Percentiles rank a stretch among this genome's conserved stretches.
Evolutionary conservation across 2,888 invertebrate species (phyloP).

Genomic region (Cryptocheilus praepositus): DNA sequence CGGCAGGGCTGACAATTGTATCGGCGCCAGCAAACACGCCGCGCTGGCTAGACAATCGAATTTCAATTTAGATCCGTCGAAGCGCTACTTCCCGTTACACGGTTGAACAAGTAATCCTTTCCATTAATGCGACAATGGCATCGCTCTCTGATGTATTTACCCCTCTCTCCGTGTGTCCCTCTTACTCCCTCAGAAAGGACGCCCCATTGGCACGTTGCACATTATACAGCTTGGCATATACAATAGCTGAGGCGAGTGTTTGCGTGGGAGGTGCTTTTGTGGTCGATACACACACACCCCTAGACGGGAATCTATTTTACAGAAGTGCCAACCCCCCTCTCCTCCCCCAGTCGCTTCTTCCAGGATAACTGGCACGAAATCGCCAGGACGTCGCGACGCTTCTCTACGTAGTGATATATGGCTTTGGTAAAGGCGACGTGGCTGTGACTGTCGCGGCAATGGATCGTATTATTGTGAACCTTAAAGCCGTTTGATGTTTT

Average conservation of each 20-base stretch:
- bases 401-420: constrained; percentile 6
- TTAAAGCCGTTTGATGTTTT: no score
- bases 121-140: constrained; percentile 72
- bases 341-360: background rate
- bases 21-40: constrained; percentile 55
- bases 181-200: constrained; percentile 27
- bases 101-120: constrained; percentile 72
- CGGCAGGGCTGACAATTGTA: constrained; percentile 45
- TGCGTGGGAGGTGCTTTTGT: background rate
- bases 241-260: no score
- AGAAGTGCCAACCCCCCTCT: constrained; percentile 27
- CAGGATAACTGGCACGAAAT: constrained; percentile 15
- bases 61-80: constrained; percentile 71
- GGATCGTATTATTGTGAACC: no score
- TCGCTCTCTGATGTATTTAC: constrained; percentile 66
- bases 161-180: constrained; percentile 32
- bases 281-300: background rate
- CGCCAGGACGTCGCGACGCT: constrained; percentile 1
- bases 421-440: background rate
- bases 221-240: no score
- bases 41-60: constrained; percentile 67
- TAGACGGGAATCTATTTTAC: constrained; percentile 36
- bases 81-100: constrained; percentile 64
- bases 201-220: constrained; percentile 3
- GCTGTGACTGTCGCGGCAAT: no score